Evolutionary conservation across 2,113 vertebrate genomes (phyloP).

Genomic region (Daphoenositta chrysoptera): DNA sequence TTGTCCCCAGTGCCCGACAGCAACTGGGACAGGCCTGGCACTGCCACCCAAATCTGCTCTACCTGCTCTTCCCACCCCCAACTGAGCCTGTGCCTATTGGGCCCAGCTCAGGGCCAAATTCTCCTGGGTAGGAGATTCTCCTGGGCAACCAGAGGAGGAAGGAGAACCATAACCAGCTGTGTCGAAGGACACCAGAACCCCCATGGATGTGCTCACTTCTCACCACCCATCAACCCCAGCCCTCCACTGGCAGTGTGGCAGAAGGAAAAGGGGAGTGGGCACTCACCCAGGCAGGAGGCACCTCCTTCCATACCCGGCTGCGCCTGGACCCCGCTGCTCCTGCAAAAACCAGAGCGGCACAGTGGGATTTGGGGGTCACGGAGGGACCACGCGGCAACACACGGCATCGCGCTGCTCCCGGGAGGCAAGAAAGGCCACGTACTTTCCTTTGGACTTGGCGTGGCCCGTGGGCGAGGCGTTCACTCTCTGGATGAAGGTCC

Average conservation of each 20-base stretch:
- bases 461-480: constrained; percentile 75
- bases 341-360: constrained; percentile 43
- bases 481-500: constrained; percentile 86
- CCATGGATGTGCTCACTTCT: rapidly evolving
- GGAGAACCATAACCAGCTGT: background rate
- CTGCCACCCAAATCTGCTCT: background rate
- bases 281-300: constrained; percentile 70
- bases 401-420: rapidly evolving
- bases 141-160: background rate
- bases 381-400: rapidly evolving
- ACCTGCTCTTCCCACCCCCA: rapidly evolving
- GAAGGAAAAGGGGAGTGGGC: background rate
- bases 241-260: rapidly evolving
- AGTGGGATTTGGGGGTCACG: background rate
- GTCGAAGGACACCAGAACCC: rapidly evolving
- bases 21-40: background rate
- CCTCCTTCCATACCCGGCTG: constrained; percentile 1
- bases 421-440: background rate
- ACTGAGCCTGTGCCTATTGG: background rate
- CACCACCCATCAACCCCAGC: background rate
- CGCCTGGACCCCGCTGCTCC: background rate
- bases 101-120: background rate
- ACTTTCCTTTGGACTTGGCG: constrained; percentile 70
- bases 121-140: background rate
- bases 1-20: rapidly evolving